Evolutionary conservation across 2,888 invertebrate genomes (phyloP).

Genomic region (Tiliacea citrago): DNA sequence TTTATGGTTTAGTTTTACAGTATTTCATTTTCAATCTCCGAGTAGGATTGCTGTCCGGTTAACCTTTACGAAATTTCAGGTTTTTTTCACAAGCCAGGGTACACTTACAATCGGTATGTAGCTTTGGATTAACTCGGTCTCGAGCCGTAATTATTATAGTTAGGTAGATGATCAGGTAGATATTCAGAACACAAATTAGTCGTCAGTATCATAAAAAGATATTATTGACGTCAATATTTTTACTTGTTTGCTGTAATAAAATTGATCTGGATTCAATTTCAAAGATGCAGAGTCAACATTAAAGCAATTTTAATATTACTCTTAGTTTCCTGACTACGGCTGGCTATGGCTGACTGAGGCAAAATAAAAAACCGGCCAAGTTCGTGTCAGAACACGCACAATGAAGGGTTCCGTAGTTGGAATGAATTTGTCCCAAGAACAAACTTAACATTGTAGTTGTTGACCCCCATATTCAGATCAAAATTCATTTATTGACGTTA

Average conservation of each 20-base stretch:
- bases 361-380: no score
- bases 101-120: not conserved
- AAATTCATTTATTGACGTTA: no score
- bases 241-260: not conserved
- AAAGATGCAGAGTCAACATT: not conserved
- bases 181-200: not conserved
- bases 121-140: not conserved
- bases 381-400: no score
- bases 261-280: slow-evolving; percentile 3
- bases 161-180: not conserved
- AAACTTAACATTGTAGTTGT: no score
- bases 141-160: not conserved
- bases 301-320: no score
- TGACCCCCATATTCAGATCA: no score
- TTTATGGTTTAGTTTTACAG: not conserved
- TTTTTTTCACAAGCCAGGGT: not conserved
- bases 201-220: no score
- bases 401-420: no score
- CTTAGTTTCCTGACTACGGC: no score
- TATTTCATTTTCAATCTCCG: not conserved
- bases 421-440: no score
- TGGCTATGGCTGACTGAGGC: no score
- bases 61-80: not conserved
- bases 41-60: not conserved
- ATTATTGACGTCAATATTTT: no score